A percentile compares a stretch with the other conserved stretches of the same genome.
These are phyloP conservation scores for Pseudotriccus pelzelni DNA, from an alignment of 2,797 vertebrate species.

Conservation along the genomic window DNA sequence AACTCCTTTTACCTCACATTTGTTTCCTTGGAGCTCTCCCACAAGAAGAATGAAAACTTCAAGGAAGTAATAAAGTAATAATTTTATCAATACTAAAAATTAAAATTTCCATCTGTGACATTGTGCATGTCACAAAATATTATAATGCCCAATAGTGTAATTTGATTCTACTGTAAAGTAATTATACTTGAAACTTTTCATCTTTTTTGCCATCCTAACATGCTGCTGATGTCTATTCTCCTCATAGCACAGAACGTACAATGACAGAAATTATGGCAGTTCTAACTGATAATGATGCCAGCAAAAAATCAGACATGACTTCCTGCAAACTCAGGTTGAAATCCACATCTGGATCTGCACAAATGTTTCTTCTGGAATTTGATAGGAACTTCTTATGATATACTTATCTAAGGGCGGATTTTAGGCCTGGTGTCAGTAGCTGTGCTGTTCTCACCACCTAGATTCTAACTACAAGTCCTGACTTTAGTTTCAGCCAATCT, in stretches of 20 bases:
- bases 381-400: neutral
- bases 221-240: neutral
- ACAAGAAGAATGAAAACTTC: neutral
- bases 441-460: neutral
- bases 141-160: neutral
- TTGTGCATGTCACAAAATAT: neutral
- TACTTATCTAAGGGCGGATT: neutral
- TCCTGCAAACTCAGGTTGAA: neutral
- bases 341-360: neutral
- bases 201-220: neutral
- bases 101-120: neutral
- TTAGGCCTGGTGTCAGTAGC: neutral
- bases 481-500: neutral
- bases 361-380: neutral
- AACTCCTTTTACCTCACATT: neutral
- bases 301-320: neutral
- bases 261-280: neutral
- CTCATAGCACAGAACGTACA: neutral
- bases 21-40: neutral
- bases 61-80: neutral
- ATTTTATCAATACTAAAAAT: slow-evolving; percentile 9
- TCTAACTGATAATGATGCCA: neutral
- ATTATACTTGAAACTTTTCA: neutral
- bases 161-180: neutral
- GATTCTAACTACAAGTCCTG: neutral